phyloP scores from a whole-genome alignment of 2,888 invertebrate genomes.

The Sabatieria punctata region DNA sequence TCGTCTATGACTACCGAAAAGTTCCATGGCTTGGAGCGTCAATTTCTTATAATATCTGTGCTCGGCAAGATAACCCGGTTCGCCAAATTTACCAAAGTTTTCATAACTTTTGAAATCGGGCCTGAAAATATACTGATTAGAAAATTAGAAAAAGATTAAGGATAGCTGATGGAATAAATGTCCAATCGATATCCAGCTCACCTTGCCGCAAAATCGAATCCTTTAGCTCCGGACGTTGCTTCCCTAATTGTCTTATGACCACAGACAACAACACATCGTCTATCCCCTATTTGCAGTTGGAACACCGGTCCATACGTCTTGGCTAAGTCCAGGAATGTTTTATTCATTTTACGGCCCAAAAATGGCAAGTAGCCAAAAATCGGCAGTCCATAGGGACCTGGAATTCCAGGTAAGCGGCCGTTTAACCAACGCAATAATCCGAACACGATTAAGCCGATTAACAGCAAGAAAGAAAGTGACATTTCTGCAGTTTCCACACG shows the following conservation, averaged over 20 bases:
- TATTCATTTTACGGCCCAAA: conserved; percentile 53
- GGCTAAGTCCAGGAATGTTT: conserved; percentile 56
- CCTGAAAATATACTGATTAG: no score
- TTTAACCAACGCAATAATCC: no score
- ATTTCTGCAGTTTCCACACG: no score
- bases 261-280: conserved; percentile 64
- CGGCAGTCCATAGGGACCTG: conserved; percentile 73
- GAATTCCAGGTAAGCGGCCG: conserved; percentile 28
- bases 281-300: conserved; percentile 59
- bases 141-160: no score
- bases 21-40: conserved; percentile 1
- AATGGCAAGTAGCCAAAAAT: conserved; percentile 65
- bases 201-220: conserved; percentile 53
- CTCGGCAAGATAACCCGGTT: background rate
- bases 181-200: no score
- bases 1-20: conserved; percentile 1
- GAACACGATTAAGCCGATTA: no score
- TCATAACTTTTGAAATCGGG: conserved; percentile 41
- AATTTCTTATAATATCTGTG: background rate
- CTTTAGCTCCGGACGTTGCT: conserved; percentile 57
- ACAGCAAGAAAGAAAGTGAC: no score
- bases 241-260: conserved; percentile 69
- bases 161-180: no score
- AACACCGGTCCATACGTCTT: conserved; percentile 62
- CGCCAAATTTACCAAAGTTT: background rate